These are phyloP conservation scores for Oryzias sinensis DNA, from an alignment of 2,797 vertebrate genomes.

Conservation along the genomic window DNA sequence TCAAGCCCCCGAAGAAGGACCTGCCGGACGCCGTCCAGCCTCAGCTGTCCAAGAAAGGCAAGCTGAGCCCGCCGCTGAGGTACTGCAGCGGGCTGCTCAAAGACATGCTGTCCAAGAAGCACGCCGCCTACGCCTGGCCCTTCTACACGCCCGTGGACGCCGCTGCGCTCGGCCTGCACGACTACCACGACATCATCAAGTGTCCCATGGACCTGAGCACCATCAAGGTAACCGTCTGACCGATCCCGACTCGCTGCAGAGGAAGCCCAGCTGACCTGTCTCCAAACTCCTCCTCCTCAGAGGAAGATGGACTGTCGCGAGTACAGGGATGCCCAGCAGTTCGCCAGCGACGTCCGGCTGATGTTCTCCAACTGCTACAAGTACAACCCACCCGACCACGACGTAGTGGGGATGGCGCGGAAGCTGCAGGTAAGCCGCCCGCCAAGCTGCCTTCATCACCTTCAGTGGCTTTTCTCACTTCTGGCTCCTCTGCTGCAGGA, in stretches of 20 bases:
- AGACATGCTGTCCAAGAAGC: conserved; percentile 90
- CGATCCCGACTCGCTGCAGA: no score
- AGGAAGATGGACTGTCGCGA: conserved; percentile 94
- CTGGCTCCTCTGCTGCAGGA: conserved; percentile 69
- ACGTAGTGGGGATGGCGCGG: conserved; percentile 91
- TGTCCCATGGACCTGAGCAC: conserved; percentile 94
- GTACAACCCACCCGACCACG: conserved; percentile 93
- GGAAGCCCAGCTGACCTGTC: no score
- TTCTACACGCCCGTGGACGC: conserved; percentile 85
- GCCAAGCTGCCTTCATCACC: background rate
- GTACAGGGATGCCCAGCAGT: conserved; percentile 89
- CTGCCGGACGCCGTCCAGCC: conserved; percentile 88
- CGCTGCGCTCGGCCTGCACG: conserved; percentile 86
- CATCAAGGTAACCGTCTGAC: conserved; percentile 80
- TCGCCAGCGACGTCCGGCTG: conserved; percentile 87
- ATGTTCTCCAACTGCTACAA: conserved; percentile 99
- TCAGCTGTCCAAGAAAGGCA: conserved; percentile 84
- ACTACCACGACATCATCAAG: conserved; percentile 95
- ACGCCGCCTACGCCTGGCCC: conserved; percentile 87
- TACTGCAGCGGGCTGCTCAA: conserved; percentile 92
- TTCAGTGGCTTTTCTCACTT: background rate
- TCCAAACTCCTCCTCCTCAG: conserved; percentile 58
- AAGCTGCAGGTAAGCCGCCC: conserved; percentile 84
- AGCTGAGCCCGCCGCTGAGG: conserved; percentile 86
- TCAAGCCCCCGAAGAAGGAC: conserved; percentile 92